Evolutionary conservation across 2,888 invertebrate genomes (phyloP).

Genomic region (Tenthredo notha): DNA sequence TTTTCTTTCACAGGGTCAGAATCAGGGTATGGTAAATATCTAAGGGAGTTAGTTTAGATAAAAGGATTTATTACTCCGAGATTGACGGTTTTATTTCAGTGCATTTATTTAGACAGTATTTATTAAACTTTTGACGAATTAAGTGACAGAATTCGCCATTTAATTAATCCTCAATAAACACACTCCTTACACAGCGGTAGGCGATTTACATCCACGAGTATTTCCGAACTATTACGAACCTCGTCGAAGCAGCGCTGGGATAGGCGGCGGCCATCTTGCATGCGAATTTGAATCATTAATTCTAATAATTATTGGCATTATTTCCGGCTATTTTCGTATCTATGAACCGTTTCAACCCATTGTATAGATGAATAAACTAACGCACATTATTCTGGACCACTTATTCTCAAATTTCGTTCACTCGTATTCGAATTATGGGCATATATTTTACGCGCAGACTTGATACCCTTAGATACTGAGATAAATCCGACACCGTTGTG

Average conservation of each 20-base stretch:
- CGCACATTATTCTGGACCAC: neutral
- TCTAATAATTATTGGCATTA: neutral
- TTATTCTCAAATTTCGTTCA: neutral
- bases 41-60: neutral
- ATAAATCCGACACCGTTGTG: neutral
- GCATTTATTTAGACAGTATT: neutral
- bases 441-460: neutral
- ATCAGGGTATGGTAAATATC: neutral
- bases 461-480: neutral
- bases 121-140: neutral
- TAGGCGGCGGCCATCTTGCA: slow-evolving; percentile 4
- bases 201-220: neutral
- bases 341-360: too few species aligned
- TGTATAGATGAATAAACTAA: too few species aligned
- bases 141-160: neutral
- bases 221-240: neutral
- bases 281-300: neutral
- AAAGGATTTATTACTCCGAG: neutral
- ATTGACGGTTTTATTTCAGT: neutral
- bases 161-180: neutral
- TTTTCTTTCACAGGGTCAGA: neutral
- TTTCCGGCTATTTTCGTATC: too few species aligned
- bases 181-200: neutral
- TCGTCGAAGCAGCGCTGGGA: neutral
- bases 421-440: neutral